Conservation (phyloP, 53 echinoderm and acorn worm genomes). For the Paelopatides confundens region DNA sequence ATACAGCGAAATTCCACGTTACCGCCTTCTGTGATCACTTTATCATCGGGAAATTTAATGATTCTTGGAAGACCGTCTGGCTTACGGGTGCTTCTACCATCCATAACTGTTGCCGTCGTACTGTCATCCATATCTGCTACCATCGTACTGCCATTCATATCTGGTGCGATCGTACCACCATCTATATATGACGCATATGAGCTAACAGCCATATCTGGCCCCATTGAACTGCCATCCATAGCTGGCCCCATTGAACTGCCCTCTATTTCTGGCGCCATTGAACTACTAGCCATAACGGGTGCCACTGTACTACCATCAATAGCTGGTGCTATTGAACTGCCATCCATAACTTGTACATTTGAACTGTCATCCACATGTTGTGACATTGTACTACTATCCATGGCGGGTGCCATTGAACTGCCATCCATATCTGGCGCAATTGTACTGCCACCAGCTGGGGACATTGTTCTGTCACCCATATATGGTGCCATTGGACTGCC, state of each 20-base stretch:
- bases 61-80: conserved; percentile 43
- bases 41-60: conserved; percentile 65
- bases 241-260: neutral
- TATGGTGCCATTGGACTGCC: too few relatives aligned
- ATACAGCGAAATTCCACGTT: conserved; percentile 80
- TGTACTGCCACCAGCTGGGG: too few relatives aligned
- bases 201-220: neutral
- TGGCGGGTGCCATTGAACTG: neutral
- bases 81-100: conserved; percentile 12
- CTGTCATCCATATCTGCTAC: conserved; percentile 27
- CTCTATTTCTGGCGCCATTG: neutral
- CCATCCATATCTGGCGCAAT: neutral
- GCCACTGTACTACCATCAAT: neutral
- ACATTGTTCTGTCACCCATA: too few relatives aligned
- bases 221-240: neutral
- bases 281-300: neutral
- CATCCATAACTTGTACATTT: neutral
- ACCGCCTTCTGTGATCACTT: conserved; percentile 64
- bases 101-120: neutral
- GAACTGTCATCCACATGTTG: neutral
- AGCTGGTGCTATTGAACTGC: neutral
- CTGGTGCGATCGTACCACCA: neutral
- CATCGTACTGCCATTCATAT: conserved; percentile 41
- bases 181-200: conserved; percentile 49
- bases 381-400: neutral